A percentile compares a stretch with the other conserved stretches of the same genome.
Conservation (phyloP, 1,140 invertebrate genomes). For the Euwallacea fornicatus region DNA sequence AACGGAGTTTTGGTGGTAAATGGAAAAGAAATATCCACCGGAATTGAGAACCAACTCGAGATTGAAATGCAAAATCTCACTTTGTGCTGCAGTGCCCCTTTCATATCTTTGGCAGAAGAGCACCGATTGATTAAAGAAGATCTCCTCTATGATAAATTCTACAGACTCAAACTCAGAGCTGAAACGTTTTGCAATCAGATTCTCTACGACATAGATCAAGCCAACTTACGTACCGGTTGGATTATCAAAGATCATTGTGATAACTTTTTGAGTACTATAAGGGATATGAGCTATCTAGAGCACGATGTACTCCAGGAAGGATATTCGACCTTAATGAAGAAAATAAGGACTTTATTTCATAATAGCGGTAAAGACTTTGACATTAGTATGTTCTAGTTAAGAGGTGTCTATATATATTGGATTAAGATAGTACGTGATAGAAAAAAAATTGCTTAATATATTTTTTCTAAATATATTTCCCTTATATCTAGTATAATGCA, state of each 20-base stretch:
- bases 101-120: conserved; percentile 12
- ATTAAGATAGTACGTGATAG: no score
- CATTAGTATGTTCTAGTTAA: no score
- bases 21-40: conserved; percentile 2
- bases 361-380: no score
- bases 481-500: no score
- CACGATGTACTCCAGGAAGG: neutral
- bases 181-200: neutral
- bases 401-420: no score
- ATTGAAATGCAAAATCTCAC: conserved; percentile 5
- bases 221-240: neutral
- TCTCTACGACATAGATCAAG: conserved; percentile 3
- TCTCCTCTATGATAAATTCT: conserved; percentile 11
- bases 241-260: neutral
- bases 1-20: conserved; percentile 21
- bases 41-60: neutral
- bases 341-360: no score
- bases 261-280: neutral
- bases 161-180: neutral
- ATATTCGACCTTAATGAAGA: neutral
- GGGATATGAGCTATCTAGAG: neutral
- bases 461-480: no score
- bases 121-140: neutral
- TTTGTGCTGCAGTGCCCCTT: neutral
- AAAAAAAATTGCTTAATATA: no score